Base-by-base conservation (phyloP, 2,113 vertebrate genomes). In the Tylochromis polylepis region DNA sequence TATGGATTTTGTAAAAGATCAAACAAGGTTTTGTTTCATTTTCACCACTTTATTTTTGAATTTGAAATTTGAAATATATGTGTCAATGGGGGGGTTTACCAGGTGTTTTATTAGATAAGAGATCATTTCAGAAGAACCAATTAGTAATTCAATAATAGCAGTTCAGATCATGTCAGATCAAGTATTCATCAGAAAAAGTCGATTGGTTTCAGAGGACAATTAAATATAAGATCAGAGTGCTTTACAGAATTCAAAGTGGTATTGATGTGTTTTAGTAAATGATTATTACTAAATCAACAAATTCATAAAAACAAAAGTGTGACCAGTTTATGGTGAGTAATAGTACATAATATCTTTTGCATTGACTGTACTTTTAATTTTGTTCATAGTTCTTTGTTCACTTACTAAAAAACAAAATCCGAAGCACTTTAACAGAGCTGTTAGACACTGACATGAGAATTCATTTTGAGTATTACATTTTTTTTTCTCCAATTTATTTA, bases 361-460 rank as follows among this genome's bases (percentile, higher is more conserved):
- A 65, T 85, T n/a, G 83, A 34, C 22, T 53, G n/a, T 67, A 10
- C 59, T 16, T 59, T 58, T 55, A 18, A 72, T 85, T 67, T 8
- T 55, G 57, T 51, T 83, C 4, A 51, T 38, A 11, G 49, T 11
- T 81, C 75, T 22, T 81, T 79, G 85, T 87, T 12, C 22, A 57
- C 43, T 75, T 18, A 46, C 16, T 70, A 62, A 83, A 87, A 85
- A 72, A 90, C 65, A 65, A 65, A 90, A 91, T 89, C 90, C 85
- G 60, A 95, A 91, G 94, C 92, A 96, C 94, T 95, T 95, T 94
- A 95, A 90, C 34, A 79, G 75, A 91, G 78, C 55, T 81, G 78
- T 91, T 86, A 86, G 85, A 88, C 84, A 88, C 87, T 84, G 57
- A 82, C 62, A 87, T 82, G 60, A 34, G 60, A 75, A 60, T 75